Evolutionary conservation across 2,888 invertebrate genomes (phyloP).

Genomic region (Rhagophthalmus giganteus): DNA sequence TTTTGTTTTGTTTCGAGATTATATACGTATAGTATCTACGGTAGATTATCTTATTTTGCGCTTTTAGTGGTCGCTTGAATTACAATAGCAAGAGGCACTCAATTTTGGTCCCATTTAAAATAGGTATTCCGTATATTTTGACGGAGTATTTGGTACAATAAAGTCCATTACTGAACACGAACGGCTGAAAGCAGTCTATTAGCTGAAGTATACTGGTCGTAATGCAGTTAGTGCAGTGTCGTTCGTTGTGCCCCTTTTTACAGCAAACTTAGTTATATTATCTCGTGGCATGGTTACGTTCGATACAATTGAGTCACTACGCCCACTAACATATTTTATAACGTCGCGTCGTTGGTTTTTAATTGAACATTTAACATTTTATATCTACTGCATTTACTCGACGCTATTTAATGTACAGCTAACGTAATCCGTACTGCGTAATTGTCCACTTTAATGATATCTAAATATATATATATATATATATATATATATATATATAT

Average conservation of each 20-base stretch:
- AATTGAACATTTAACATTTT: slow-evolving; percentile 43
- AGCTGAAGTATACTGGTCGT: slow-evolving; percentile 53
- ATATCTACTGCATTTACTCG: slow-evolving; percentile 1
- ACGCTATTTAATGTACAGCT: background rate
- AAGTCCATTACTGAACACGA: slow-evolving; percentile 52
- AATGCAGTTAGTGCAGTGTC: slow-evolving; percentile 49
- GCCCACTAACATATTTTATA: slow-evolving; percentile 34
- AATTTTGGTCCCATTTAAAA: slow-evolving; percentile 30
- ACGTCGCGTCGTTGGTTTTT: slow-evolving; percentile 37
- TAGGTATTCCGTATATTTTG: slow-evolving; percentile 33
- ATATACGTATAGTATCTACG: no score
- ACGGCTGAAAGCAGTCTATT: slow-evolving; percentile 54
- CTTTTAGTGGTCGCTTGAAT: slow-evolving; percentile 17
- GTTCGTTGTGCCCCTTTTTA: slow-evolving; percentile 49
- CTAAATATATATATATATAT: background rate
- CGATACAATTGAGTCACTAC: slow-evolving; percentile 34
- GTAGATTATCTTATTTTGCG: slow-evolving; percentile 23
- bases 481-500: no score
- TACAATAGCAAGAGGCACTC: slow-evolving; percentile 26
- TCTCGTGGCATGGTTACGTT: slow-evolving; percentile 38
- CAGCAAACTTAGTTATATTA: slow-evolving; percentile 51
- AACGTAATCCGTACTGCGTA: no score
- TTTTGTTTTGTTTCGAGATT: slow-evolving; percentile 17
- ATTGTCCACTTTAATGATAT: background rate
- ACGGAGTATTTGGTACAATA: slow-evolving; percentile 46